Conservation (phyloP, 1,140 invertebrate genomes). For the Meloidogyne floridensis region DNA sequence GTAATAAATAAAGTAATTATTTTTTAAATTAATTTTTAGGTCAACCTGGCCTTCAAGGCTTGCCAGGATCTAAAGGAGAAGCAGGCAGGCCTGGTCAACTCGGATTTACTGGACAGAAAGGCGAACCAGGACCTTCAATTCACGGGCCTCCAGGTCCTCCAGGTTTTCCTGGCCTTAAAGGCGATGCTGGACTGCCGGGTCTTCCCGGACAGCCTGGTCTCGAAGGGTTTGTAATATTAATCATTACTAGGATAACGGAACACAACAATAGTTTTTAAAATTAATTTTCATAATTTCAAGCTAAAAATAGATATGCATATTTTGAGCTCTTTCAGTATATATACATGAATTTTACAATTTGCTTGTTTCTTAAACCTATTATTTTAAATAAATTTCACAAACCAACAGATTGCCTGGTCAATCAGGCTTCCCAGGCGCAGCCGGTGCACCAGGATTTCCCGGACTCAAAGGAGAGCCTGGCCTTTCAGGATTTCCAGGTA, state of each 20-base stretch:
- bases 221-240: constrained; percentile 20
- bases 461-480: constrained; percentile 61
- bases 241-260: too few species aligned
- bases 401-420: constrained; percentile 32
- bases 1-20: constrained; percentile 44
- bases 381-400: not conserved
- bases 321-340: too few species aligned
- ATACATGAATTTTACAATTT: too few species aligned
- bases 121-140: constrained; percentile 60
- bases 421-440: constrained; percentile 57
- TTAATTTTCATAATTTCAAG: too few species aligned
- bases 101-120: constrained; percentile 65
- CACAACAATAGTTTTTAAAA: too few species aligned
- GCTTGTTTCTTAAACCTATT: not conserved
- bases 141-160: constrained; percentile 54
- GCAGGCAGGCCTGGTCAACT: constrained; percentile 57
- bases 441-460: constrained; percentile 50
- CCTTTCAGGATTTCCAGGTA: constrained; percentile 48
- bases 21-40: constrained; percentile 65
- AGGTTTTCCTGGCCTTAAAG: constrained; percentile 60
- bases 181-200: constrained; percentile 42
- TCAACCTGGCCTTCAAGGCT: constrained; percentile 68
- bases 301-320: too few species aligned
- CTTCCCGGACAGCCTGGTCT: constrained; percentile 45
- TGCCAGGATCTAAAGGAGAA: constrained; percentile 63